phyloP scores from a whole-genome alignment of 2,888 invertebrate species.

The Glaucopsyche alexis region DNA sequence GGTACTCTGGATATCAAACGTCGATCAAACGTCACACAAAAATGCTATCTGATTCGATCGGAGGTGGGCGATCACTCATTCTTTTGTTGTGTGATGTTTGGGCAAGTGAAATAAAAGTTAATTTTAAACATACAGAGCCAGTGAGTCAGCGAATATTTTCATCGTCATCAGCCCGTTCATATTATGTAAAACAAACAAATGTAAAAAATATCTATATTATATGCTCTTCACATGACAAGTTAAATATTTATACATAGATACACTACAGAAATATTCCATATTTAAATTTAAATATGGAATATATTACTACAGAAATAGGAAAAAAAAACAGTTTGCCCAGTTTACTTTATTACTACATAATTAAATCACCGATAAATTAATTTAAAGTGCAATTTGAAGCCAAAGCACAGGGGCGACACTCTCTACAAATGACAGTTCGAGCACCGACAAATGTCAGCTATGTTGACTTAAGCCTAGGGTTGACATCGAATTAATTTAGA shows the following conservation, averaged over 20 bases:
- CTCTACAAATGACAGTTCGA: too few relatives aligned
- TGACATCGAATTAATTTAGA: too few relatives aligned
- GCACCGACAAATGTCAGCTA: too few relatives aligned
- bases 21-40: slow-evolving; percentile 70
- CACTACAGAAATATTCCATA: too few relatives aligned
- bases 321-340: neutral
- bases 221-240: too few relatives aligned
- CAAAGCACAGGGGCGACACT: too few relatives aligned
- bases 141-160: slow-evolving; percentile 37
- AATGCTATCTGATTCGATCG: slow-evolving; percentile 49
- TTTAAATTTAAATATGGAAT: too few relatives aligned
- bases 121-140: slow-evolving; percentile 38
- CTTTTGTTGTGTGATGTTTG: slow-evolving; percentile 49
- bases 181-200: neutral
- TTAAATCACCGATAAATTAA: neutral
- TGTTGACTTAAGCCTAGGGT: too few relatives aligned
- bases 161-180: neutral
- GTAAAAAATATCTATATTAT: too few relatives aligned
- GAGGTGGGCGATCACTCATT: slow-evolving; percentile 62
- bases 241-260: neutral
- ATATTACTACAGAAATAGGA: too few relatives aligned
- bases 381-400: slow-evolving; percentile 19
- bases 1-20: slow-evolving; percentile 62
- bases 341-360: neutral
- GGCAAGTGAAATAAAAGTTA: slow-evolving; percentile 42